A percentile compares a stretch with the other conserved stretches of the same genome.
phyloP scores from a whole-genome alignment of 2,797 vertebrate species.

The Acrossocheilus fasciatus region DNA sequence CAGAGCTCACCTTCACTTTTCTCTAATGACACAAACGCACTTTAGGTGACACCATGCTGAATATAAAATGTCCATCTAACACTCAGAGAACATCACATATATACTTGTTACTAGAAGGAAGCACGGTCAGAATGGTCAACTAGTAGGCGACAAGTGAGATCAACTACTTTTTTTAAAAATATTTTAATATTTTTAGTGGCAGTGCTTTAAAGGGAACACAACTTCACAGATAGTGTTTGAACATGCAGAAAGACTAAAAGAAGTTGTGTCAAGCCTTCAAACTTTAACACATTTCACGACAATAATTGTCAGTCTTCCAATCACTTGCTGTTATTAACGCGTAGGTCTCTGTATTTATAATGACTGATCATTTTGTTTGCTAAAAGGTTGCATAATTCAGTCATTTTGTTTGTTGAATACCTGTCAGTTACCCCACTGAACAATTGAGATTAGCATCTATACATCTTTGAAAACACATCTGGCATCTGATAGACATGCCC shows the following conservation, averaged over 20 bases:
- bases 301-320: neutral
- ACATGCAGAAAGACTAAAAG: neutral
- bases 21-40: neutral
- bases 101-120: neutral
- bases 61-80: neutral
- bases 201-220: neutral
- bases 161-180: neutral
- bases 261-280: neutral
- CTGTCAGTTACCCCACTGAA: neutral
- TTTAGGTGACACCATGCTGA: neutral
- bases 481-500: neutral
- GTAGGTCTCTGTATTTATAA: neutral
- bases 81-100: neutral
- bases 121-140: neutral
- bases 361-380: neutral
- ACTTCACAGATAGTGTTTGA: neutral
- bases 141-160: neutral
- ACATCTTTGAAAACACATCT: constrained; percentile 11
- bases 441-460: neutral
- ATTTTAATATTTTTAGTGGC: neutral
- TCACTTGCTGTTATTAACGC: neutral
- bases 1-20: constrained; percentile 13
- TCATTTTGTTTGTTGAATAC: neutral
- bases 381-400: neutral
- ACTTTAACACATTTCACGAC: neutral